Evolutionary conservation across 2,113 vertebrate genomes (phyloP), one percentile per base, ranked within the genome.

Genomic region (Notarius lentiginosus): DNA sequence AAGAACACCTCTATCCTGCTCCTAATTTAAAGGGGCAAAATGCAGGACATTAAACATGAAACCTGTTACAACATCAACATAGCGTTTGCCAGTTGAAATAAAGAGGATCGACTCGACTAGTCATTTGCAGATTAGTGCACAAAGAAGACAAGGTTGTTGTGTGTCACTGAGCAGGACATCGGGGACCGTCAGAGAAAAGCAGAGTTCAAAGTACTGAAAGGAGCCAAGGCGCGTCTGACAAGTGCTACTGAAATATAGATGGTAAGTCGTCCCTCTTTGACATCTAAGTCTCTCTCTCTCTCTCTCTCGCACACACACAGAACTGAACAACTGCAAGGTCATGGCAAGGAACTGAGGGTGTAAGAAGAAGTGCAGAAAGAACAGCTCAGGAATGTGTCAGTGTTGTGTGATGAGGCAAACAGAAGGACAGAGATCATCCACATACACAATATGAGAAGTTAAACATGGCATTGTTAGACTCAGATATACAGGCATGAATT

Each of bases 161-260:
- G 58, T 24, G 58, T 63, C 9, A 24, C 58, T 47, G 30, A 5
- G 20, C 80, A 82, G 56, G 60, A 47, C 0, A 34, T 63, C 27
- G n/a, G 79, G 22, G 79, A 61, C 55, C 0, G 83, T 75, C 22
- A 14, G 34, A 49, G 84, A 41, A 76, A 47, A 77, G 84, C n/a
- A 86, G 90, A 89, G 88, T 63, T 88, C 88, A 89, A 90, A 92
- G 91, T 30, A 89, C 84, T 91, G 88, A 82, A 87, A 56, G 9
- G 80, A 88, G 83, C 79, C 90, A 80, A 85, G 84, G 85, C 85
- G 86, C 85, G 83, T 24, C 72, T 91, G 90, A 91, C 70, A 87
- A 92, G 87, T 88, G 87, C 88, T 87, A 88, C 91, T 94, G 89
- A 93, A 93, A 95, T 92, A 94, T 92, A 93, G 87, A 93, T 92